Evolutionary conservation across 2,888 invertebrate genomes (phyloP), one percentile per base, ranked within the genome.

Genomic region (Rhopalosiphum nymphaeae): DNA sequence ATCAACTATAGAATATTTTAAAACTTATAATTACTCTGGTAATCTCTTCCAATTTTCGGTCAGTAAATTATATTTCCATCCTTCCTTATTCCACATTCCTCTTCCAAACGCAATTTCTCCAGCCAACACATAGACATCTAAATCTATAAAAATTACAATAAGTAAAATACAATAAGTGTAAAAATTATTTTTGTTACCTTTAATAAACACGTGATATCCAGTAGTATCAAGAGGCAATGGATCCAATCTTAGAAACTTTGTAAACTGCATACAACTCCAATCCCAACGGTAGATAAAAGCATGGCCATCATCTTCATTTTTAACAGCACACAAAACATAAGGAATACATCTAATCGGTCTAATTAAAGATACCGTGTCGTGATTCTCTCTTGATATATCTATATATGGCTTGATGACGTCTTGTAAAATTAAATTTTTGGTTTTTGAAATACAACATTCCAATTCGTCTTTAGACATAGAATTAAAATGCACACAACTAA

Each of bases 51-150:
- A 92, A 3, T 92, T 3, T 88, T 92, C 36, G 0, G 86, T 9
- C 25, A 92, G n/a, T 56, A 92, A 61, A 61, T 88, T 92, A 26
- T 92, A 92, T 10, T 88, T 87, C 92, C 92, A 92, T 2, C 61
- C 67, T 16, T 61, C 25, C 1, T 67, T 29, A 87, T 92, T 92
- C 87, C 87, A 92, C 0, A 21, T 29, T 46, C 87, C 87, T 67
- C 36, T 92, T 26, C n/a, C 36, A 88, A 42, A 88, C 16, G 67
- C 36, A 87, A 67, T 67, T 92, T 92, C 92, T 36, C 87, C 88
- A 92, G 49, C 49, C 61, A 92, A 13, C 36, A 92, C 42, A 92
- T 56, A 92, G 26, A 92, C 53, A 9, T 92, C 87, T 29, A 91
- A 21, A 2, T 42, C 91, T 91, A 91, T 49, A 46, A 90, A 29